A percentile compares a stretch with the other conserved stretches of the same genome.
Conservation (phyloP, 2,797 vertebrate species). For the Sebastes alutus region DNA sequence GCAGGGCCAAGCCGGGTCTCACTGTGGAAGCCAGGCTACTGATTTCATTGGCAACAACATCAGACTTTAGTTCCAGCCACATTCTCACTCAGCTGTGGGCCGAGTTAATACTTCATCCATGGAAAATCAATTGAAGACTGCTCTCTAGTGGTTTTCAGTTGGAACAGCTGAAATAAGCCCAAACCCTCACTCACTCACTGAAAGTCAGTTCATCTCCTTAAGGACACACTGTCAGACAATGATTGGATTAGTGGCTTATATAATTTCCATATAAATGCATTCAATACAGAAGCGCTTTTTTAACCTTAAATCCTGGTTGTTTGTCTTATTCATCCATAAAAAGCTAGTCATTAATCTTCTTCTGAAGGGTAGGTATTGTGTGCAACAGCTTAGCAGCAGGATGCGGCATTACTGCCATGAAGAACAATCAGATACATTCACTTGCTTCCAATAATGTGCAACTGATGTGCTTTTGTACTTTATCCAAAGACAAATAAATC, state of each 20-base stretch:
- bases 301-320: slow-evolving; percentile 13
- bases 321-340: slow-evolving; percentile 23
- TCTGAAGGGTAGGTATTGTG: slow-evolving; percentile 23
- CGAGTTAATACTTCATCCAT: slow-evolving; percentile 20
- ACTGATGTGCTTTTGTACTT: slow-evolving; percentile 20
- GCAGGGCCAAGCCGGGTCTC: slow-evolving; percentile 29
- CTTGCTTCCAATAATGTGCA: slow-evolving; percentile 25
- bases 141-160: slow-evolving; percentile 75
- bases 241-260: slow-evolving; percentile 37
- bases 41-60: slow-evolving; percentile 70
- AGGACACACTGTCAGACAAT: neutral
- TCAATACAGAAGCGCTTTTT: neutral
- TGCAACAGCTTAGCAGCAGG: slow-evolving; percentile 45
- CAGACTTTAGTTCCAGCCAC: slow-evolving; percentile 43
- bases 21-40: slow-evolving; percentile 49
- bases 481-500: slow-evolving; percentile 49
- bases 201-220: neutral
- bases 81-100: slow-evolving; percentile 46
- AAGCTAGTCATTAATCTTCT: slow-evolving; percentile 40
- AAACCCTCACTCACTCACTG: neutral
- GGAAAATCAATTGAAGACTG: slow-evolving; percentile 73
- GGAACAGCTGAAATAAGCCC: slow-evolving; percentile 43
- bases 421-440: slow-evolving; percentile 47
- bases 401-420: slow-evolving; percentile 25
- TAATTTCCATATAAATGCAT: slow-evolving; percentile 3